Conservation (phyloP, 2,113 vertebrate species). For the Ceyx cyanopectus region DNA sequence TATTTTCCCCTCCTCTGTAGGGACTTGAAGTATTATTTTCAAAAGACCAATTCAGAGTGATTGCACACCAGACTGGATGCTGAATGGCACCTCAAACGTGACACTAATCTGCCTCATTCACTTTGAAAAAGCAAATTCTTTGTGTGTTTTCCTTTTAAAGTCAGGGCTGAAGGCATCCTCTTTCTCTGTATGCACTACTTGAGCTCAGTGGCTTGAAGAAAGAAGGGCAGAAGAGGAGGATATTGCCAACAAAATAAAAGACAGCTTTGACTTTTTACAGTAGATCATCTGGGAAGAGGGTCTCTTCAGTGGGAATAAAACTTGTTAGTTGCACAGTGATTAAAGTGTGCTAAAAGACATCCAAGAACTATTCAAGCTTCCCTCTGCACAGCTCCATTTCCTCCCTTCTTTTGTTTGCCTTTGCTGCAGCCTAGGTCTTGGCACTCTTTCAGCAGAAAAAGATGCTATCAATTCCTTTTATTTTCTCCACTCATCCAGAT, state of each 20-base stretch:
- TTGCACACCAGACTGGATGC: not conserved
- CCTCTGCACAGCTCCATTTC: not conserved
- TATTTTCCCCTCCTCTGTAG: not conserved
- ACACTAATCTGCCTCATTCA: not conserved
- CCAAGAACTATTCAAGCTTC: not conserved
- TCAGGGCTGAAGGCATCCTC: not conserved
- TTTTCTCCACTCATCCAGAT: not conserved
- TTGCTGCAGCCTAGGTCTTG: not conserved
- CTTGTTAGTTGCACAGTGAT: not conserved
- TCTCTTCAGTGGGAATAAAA: not conserved
- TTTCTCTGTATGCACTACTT: not conserved
- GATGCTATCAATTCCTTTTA: not conserved
- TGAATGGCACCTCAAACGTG: not conserved
- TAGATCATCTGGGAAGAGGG: not conserved
- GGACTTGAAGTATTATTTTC: not conserved
- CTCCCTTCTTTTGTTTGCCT: not conserved
- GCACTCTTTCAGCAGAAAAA: not conserved
- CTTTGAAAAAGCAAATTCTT: slow-evolving; percentile 25
- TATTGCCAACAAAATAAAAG: slow-evolving; percentile 22
- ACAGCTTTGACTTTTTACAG: slow-evolving; percentile 1
- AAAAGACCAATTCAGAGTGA: not conserved
- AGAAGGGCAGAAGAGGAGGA: not conserved
- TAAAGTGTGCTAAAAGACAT: not conserved
- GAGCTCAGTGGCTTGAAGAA: not conserved
- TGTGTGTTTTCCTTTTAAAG: slow-evolving; percentile 15